These are phyloP conservation scores for Suricata suricatta DNA, from an alignment of 2,113 vertebrate species.

Conservation along the genomic window DNA sequence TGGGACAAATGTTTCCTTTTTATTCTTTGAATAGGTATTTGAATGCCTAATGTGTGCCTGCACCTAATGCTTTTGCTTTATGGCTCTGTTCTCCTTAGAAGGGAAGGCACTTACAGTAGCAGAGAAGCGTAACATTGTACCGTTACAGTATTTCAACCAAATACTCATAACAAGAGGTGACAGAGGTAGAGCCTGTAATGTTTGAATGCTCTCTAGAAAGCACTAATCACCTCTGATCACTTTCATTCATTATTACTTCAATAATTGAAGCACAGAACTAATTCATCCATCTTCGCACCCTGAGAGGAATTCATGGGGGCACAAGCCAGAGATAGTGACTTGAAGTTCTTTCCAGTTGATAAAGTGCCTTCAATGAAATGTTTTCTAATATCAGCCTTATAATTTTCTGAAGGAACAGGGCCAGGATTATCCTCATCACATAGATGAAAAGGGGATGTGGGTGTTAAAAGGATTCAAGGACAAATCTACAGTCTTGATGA, in stretches of 20 bases:
- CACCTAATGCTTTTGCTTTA: not conserved
- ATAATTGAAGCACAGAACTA: not conserved
- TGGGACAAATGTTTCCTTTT: not conserved
- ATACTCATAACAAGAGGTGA: not conserved
- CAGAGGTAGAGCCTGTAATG: not conserved
- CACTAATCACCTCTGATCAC: not conserved
- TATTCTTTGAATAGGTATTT: not conserved
- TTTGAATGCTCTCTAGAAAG: not conserved
- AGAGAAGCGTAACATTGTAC: not conserved
- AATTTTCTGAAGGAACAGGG: not conserved
- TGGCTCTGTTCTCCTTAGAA: not conserved
- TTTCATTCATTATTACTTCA: conserved; percentile 8
- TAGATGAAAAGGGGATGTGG: not conserved
- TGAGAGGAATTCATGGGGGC: not conserved
- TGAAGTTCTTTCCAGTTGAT: not conserved
- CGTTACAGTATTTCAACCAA: not conserved
- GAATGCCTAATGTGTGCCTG: not conserved
- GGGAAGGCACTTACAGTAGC: not conserved
- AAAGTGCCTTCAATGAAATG: not conserved
- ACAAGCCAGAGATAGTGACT: not conserved
- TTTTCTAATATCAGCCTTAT: not conserved
- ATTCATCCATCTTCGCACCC: not conserved
- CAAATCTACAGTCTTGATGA: not conserved
- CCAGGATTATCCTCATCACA: not conserved
- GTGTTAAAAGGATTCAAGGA: not conserved